Evolutionary conservation across 2,888 invertebrate species (phyloP).

Genomic region (Augiades crinisus): DNA sequence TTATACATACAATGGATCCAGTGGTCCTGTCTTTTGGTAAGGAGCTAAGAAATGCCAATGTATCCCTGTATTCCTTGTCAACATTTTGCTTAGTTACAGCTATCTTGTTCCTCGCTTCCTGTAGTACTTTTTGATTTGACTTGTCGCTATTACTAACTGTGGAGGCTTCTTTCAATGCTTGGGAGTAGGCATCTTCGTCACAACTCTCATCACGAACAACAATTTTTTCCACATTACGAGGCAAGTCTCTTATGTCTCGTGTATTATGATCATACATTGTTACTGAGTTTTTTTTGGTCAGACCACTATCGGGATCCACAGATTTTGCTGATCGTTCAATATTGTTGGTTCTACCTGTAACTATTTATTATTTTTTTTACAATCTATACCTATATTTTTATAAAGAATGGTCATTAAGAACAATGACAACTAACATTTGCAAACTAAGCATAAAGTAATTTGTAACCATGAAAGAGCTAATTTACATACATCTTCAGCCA

Average conservation of each 20-base stretch:
- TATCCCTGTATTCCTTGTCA: slow-evolving; percentile 71
- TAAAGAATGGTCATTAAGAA: too few species aligned
- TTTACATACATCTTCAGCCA: too few species aligned
- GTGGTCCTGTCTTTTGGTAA: slow-evolving; percentile 54
- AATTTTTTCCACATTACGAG: slow-evolving; percentile 42
- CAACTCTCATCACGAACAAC: slow-evolving; percentile 51
- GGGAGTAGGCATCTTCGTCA: slow-evolving; percentile 65
- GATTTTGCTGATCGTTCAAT: slow-evolving; percentile 40
- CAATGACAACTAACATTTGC: too few species aligned
- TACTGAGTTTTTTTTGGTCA: slow-evolving; percentile 48
- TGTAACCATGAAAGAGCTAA: too few species aligned
- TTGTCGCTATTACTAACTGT: slow-evolving; percentile 34
- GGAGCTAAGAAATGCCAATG: slow-evolving; percentile 64
- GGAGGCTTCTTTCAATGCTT: slow-evolving; percentile 55
- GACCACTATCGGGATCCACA: slow-evolving; percentile 34
- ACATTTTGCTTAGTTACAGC: slow-evolving; percentile 85
- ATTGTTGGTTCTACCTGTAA: slow-evolving; percentile 40
- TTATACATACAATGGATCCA: slow-evolving; percentile 57
- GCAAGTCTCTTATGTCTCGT: slow-evolving; percentile 51
- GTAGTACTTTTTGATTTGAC: slow-evolving; percentile 46
- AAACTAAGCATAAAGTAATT: too few species aligned
- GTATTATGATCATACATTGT: slow-evolving; percentile 65
- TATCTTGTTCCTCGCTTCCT: slow-evolving; percentile 56
- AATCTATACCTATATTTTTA: too few species aligned
- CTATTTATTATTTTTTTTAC: slow-evolving; percentile 25